Percentiles rank a stretch among this genome's conserved stretches.
Evolutionary conservation across 2,888 invertebrate genomes (phyloP).

Genomic region (Dugesia japonica): DNA sequence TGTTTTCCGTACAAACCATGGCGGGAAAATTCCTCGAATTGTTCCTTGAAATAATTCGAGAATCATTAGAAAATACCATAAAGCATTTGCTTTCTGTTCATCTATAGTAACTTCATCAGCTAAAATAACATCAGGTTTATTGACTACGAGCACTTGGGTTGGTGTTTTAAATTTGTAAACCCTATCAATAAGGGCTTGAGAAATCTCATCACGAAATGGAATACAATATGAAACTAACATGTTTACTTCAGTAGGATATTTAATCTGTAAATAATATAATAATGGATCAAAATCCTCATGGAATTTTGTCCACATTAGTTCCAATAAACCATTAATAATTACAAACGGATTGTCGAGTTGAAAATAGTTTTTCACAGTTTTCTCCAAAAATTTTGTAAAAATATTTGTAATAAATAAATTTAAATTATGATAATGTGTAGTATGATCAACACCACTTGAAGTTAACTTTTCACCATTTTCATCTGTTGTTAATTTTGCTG

Average conservation of each 20-base stretch:
- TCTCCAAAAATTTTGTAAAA: not conserved
- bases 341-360: not conserved
- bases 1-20: not conserved
- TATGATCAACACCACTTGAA: not conserved
- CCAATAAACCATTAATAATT: not conserved
- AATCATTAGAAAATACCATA: constrained; percentile 9
- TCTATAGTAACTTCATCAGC: not conserved
- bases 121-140: not conserved
- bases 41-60: not conserved
- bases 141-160: not conserved
- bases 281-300: not conserved
- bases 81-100: not conserved
- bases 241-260: not conserved
- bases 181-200: not conserved
- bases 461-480: constrained; percentile 5
- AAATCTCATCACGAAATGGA: not conserved
- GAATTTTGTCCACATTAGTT: not conserved
- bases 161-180: not conserved
- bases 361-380: not conserved
- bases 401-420: not conserved
- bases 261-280: not conserved
- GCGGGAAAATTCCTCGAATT: not conserved
- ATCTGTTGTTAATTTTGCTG: not conserved
- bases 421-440: not conserved
- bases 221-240: not conserved